A percentile compares a stretch with the other conserved stretches of the same genome.
Evolutionary conservation across 2,888 invertebrate genomes (phyloP).

Genomic region (Ephialtes manifestator): DNA sequence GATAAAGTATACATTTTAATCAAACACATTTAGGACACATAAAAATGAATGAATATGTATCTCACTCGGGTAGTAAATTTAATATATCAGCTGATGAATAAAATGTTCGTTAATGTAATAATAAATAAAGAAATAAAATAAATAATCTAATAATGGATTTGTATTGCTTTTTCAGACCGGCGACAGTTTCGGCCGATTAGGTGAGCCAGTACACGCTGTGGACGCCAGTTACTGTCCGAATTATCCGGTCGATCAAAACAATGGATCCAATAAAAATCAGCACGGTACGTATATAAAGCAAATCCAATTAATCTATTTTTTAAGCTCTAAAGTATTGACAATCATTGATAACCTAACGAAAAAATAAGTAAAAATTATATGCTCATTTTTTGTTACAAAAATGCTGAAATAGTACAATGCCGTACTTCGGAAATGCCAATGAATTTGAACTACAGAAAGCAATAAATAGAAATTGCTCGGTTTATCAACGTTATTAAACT

Average conservation of each 20-base stretch:
- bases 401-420: too few species aligned
- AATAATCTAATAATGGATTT: conserved; percentile 8
- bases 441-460: background rate
- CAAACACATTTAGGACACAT: background rate
- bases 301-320: background rate
- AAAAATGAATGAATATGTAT: too few species aligned
- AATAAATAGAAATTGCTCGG: background rate
- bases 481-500: background rate
- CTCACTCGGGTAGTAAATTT: too few species aligned
- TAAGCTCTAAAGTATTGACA: background rate
- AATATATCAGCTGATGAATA: too few species aligned
- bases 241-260: conserved; percentile 72
- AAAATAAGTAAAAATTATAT: too few species aligned
- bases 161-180: conserved; percentile 74
- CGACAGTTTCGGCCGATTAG: conserved; percentile 77
- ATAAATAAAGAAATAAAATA: background rate
- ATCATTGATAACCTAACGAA: background rate
- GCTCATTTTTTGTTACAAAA: too few species aligned
- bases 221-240: conserved; percentile 75
- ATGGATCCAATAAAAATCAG: conserved; percentile 68
- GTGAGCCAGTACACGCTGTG: conserved; percentile 76
- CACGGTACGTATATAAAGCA: conserved; percentile 68
- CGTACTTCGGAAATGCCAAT: background rate
- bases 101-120: too few species aligned
- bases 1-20: too few species aligned